phyloP scores from a whole-genome alignment of 2,888 invertebrate species.

The Labia minor region DNA sequence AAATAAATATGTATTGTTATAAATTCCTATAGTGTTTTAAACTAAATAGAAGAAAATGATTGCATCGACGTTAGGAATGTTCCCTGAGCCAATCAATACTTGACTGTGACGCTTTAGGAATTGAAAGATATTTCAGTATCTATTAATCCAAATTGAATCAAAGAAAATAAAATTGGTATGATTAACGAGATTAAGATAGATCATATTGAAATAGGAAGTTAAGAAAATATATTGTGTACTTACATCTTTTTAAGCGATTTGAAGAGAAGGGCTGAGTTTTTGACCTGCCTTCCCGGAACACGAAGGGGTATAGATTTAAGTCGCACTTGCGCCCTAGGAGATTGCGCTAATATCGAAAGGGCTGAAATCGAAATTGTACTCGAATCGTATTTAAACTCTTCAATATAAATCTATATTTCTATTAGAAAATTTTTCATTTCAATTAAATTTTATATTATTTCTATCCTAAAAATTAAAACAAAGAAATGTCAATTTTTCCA shows the following conservation, averaged over 20 bases:
- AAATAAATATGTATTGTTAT: too few species aligned
- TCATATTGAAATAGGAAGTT: too few species aligned
- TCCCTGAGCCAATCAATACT: not conserved
- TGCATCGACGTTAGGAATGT: not conserved
- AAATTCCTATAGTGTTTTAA: too few species aligned
- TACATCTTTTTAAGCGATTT: not conserved
- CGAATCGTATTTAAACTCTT: not conserved
- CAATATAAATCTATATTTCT: too few species aligned
- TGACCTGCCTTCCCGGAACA: constrained; percentile 2
- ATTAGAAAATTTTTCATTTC: not conserved
- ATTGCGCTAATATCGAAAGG: not conserved
- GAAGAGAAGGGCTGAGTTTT: not conserved
- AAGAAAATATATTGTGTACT: not conserved
- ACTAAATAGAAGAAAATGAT: too few species aligned
- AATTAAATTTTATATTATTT: not conserved
- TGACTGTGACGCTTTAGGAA: not conserved
- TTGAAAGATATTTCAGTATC: not conserved
- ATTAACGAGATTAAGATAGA: too few species aligned
- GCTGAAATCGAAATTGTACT: not conserved
- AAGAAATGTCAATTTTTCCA: too few species aligned
- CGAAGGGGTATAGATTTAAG: constrained; percentile 13
- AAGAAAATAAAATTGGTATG: too few species aligned
- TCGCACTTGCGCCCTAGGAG: not conserved
- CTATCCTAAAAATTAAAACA: too few species aligned
- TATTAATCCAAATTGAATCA: not conserved